Base-by-base conservation (phyloP, 2,113 vertebrate species). In the Coregonus clupeaformis region DNA sequence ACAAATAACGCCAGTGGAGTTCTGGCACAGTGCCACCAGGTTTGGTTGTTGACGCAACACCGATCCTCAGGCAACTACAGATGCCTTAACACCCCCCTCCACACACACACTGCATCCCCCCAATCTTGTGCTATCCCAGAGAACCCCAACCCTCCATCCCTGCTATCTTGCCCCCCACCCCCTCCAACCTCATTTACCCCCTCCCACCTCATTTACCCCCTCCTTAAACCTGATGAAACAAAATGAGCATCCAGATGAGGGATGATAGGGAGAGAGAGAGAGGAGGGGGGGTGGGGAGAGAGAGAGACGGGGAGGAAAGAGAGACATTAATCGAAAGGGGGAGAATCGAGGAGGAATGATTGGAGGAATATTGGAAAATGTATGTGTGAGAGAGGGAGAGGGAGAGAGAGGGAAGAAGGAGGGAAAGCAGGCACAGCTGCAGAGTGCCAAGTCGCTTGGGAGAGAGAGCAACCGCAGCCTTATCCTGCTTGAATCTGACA, bases 401-500 rank as follows among this genome's bases (percentile, higher is more conserved):
- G 14, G 49, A 36, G 70, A 68, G 49, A 70, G 66, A 47, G 65
- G 36, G 36, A 59, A 18, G 65, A 77, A 55, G 18, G 59, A 69
- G 27, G 59, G 55, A 66, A 24, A 64, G n/a, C 68, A 60, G 36
- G 64, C 42, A 81, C 69, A 73, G 70, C 74, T 82, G 78, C 68
- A 69, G 74, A 80, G 73, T 69, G 71, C 32, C 36, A 67, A 79
- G 76, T 80, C 80, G 73, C 78, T 76, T 68, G 80, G 84, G 80
- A 85, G 70, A 70, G 77, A 85, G 73, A 70, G 25, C 68, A 76
- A 76, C 68, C 66, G 68, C 68, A 77, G 80, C 74, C 78, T 79
- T 83, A 83, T 87, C 86, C 81, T 86, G 67, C 81, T 70, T 81
- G 81, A 86, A 86, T 85, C 87, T 82, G 74, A 84, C 79, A 82